Conservation (phyloP, 2,113 vertebrate genomes). For the Melozone crissalis region DNA sequence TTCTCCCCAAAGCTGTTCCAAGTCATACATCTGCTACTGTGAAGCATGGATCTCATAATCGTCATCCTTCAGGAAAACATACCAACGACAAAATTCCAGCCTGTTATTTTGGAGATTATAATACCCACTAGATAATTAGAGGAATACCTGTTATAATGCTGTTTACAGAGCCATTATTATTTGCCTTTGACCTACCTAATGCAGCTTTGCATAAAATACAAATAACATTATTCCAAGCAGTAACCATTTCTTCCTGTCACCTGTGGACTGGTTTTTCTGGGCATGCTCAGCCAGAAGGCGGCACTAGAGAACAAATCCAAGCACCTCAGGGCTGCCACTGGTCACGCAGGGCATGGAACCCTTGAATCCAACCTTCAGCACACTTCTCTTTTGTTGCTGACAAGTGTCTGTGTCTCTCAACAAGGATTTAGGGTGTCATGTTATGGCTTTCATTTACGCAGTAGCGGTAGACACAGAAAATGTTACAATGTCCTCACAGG, state of each 20-base stretch:
- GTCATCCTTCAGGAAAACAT: background rate
- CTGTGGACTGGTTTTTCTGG: background rate
- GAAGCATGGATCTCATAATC: background rate
- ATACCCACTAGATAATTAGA: background rate
- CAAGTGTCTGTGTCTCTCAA: background rate
- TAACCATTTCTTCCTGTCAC: background rate
- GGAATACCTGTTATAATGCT: background rate
- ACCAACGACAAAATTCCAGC: accelerated
- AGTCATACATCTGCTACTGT: background rate
- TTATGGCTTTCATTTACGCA: background rate
- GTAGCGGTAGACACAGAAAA: background rate
- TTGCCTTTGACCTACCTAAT: background rate
- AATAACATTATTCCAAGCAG: background rate
- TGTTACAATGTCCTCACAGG: accelerated
- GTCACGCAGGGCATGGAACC: background rate
- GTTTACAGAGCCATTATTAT: background rate
- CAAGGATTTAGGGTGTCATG: background rate
- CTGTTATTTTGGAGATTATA: background rate
- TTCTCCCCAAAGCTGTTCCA: background rate
- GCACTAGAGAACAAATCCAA: background rate
- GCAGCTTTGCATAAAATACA: background rate
- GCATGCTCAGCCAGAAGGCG: background rate
- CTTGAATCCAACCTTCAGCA: background rate
- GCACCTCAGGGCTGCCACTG: background rate
- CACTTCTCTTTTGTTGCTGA: background rate